Evolutionary conservation across 35 echinoderm and acorn worm species (phyloP).

Genomic region (Holothuria glaberrima): DNA sequence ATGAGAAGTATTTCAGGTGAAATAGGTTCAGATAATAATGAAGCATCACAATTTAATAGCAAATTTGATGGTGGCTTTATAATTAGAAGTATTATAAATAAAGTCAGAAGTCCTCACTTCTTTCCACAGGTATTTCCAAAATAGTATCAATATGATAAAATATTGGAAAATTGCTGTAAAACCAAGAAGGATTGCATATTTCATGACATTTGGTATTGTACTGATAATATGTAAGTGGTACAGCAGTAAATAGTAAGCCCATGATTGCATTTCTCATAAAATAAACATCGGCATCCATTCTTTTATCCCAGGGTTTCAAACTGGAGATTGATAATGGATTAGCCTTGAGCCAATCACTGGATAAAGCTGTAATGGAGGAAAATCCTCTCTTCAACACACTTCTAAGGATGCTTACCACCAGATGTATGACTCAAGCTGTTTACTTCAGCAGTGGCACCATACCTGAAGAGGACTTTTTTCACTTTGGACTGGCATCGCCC

Average conservation of each 20-base stretch:
- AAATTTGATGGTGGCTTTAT: too few relatives aligned
- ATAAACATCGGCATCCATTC: background rate
- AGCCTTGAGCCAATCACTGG: conserved; percentile 79
- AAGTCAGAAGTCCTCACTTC: too few relatives aligned
- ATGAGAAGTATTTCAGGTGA: too few relatives aligned
- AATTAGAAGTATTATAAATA: too few relatives aligned
- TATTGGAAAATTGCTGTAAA: too few relatives aligned
- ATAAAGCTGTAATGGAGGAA: conserved; percentile 73
- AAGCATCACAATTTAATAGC: too few relatives aligned
- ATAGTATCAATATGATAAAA: too few relatives aligned
- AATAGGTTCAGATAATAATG: too few relatives aligned
- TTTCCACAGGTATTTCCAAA: too few relatives aligned
- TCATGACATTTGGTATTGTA: background rate
- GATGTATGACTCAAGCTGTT: conserved; percentile 94
- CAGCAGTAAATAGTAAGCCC: background rate
- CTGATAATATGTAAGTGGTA: background rate
- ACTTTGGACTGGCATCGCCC: conserved; percentile 95
- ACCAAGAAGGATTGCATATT: background rate
- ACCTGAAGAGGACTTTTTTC: conserved; percentile 81
- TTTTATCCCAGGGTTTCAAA: conserved; percentile 71
- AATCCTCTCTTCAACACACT: conserved; percentile 90
- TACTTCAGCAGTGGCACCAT: conserved; percentile 96
- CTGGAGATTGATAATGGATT: conserved; percentile 84
- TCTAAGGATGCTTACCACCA: conserved; percentile 94
- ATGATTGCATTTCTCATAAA: background rate